Conservation (phyloP, 1,140 invertebrate genomes). For the Panagrolaimus sp. region DNA sequence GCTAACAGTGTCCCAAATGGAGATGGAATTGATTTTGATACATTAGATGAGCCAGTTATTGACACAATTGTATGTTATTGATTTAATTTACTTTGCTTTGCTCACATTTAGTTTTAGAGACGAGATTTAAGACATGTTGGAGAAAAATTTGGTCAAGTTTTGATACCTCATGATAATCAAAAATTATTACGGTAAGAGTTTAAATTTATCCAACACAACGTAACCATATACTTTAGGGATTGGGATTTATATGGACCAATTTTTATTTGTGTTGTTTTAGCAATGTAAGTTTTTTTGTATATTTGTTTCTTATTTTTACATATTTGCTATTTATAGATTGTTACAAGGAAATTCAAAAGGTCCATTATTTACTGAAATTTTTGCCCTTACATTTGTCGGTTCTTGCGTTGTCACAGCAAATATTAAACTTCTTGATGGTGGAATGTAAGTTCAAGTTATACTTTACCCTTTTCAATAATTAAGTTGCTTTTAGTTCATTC, state of each 20-base stretch:
- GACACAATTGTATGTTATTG: constrained; percentile 49
- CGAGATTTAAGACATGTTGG: constrained; percentile 86
- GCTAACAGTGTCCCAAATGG: constrained; percentile 27
- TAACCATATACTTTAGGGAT: no score
- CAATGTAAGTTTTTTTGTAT: constrained; percentile 70
- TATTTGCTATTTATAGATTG: constrained; percentile 65
- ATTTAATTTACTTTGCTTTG: neutral
- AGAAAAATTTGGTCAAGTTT: constrained; percentile 85
- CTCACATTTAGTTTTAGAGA: constrained; percentile 65
- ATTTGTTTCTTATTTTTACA: neutral
- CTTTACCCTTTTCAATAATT: neutral
- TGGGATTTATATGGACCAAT: constrained; percentile 99
- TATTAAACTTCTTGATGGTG: constrained; percentile 75
- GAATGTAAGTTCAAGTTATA: constrained; percentile 53
- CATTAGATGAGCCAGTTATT: constrained; percentile 56
- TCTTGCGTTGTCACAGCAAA: constrained; percentile 89
- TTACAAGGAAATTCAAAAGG: constrained; percentile 76
- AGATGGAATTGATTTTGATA: constrained; percentile 53
- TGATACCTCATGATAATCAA: constrained; percentile 83
- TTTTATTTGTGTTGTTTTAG: constrained; percentile 89
- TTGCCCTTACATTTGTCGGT: constrained; percentile 96
- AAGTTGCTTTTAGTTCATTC: constrained; percentile 79
- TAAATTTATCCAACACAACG: no score
- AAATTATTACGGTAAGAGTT: constrained; percentile 81
- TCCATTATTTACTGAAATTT: constrained; percentile 93